Base-by-base conservation (phyloP, 2,797 vertebrate genomes). In the Bradypodion pumilum region DNA sequence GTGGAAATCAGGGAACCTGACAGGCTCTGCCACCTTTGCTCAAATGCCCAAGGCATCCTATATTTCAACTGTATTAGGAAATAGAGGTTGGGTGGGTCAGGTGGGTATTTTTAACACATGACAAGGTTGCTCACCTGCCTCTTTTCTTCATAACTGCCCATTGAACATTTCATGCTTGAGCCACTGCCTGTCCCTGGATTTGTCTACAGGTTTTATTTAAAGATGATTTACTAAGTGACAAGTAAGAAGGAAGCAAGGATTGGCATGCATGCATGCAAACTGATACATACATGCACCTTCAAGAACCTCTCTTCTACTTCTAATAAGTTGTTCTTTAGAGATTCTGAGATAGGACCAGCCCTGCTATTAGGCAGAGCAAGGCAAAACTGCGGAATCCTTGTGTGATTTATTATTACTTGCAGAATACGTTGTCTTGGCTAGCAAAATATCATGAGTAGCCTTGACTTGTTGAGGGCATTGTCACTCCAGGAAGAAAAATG, bases 31-130 rank as follows among this genome's bases (percentile, higher is more conserved):
- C 42, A 29, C 9, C 12, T 19, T 81, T 66, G 63, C 60, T 66
- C 80, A 88, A 80, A 83, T 62, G n/a, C 66, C 79, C 40, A 27
- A 32, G 12, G 56, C 65, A 42, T 82, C 40, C 35, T 68, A 75
- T 70, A 60, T 78, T 87, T 86, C 42, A n/a, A 80, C 46, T 10
- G 40, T 82, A 52, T n/a, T 37, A 82, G 88, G 73, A 81, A 91
- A 90, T 52, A 19, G 19, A 15, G 52, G 52, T 56, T 13, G 52
- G 52, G 52, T 16, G 3, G 52, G 69, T 49, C 76, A 85, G 73
- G 66, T 32, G 83, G 59, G n/a, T 94, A 94, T 94, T 93, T 94
- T 94, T 94, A 94, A 86, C 65, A 46, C 23, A 74, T 92, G 91
- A 91, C 88, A 73, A 16, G 65, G 69, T 78, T 1, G 19, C 65